Evolutionary conservation across 2,113 vertebrate species (phyloP).

Genomic region (Tragelaphus scriptus): DNA sequence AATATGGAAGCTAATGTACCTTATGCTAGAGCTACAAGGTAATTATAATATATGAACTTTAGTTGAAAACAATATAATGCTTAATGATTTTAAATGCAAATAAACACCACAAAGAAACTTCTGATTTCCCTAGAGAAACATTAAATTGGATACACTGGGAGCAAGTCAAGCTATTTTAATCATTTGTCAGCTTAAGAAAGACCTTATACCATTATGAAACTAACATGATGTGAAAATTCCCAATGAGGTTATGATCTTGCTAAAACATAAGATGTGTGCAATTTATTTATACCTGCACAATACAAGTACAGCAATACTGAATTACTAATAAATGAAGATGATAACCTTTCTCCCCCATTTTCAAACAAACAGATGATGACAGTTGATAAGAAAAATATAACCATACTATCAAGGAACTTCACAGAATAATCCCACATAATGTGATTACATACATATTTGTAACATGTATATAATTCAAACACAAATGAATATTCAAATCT

Average conservation of each 20-base stretch:
- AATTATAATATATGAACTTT: constrained; percentile 9
- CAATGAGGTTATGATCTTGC: constrained; percentile 1
- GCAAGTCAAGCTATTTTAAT: constrained; percentile 40
- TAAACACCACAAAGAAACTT: constrained; percentile 34
- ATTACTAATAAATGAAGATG: neutral
- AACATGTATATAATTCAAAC: neutral
- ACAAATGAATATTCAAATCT: neutral
- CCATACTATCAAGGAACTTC: neutral
- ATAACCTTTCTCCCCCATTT: neutral
- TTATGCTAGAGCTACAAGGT: constrained; percentile 14
- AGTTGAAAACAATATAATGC: constrained; percentile 14
- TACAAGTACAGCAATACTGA: neutral
- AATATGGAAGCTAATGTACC: constrained; percentile 20
- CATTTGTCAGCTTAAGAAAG: constrained; percentile 15
- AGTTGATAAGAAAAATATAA: neutral
- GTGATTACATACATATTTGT: neutral
- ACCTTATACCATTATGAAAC: neutral
- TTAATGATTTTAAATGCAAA: constrained; percentile 53
- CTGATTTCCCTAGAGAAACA: constrained; percentile 40
- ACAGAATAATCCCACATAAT: neutral
- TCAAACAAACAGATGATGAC: neutral
- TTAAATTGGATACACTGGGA: neutral
- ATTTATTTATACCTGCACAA: neutral
- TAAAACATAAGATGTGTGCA: neutral
- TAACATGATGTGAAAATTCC: neutral